phyloP scores from a whole-genome alignment of 2,797 vertebrate genomes.

The Psittacula echo region DNA sequence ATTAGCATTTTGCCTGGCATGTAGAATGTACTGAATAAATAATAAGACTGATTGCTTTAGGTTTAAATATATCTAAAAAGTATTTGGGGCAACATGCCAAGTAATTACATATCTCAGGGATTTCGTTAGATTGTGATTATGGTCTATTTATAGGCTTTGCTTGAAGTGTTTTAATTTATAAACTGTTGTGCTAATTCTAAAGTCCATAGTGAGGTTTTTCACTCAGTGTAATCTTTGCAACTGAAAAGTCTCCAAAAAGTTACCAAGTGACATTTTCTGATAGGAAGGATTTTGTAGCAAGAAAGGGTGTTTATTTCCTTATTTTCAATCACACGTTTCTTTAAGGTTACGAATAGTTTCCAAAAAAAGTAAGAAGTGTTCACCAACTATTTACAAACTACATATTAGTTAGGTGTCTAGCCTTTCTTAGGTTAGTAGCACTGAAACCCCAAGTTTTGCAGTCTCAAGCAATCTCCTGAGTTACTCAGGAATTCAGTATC shows the following conservation, averaged over 20 bases:
- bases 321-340: background rate
- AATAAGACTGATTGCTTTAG: background rate
- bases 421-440: fast-evolving
- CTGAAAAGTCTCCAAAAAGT: background rate
- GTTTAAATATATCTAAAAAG: conserved; percentile 1
- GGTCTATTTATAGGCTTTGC: background rate
- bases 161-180: background rate
- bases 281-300: background rate
- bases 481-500: background rate
- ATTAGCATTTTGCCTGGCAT: background rate
- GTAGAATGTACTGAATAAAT: background rate
- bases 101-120: background rate
- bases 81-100: background rate
- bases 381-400: background rate
- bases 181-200: background rate
- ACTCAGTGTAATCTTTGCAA: background rate
- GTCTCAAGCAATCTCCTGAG: background rate
- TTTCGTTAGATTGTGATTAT: background rate
- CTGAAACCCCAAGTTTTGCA: background rate
- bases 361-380: background rate
- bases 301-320: background rate
- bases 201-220: background rate
- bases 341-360: background rate
- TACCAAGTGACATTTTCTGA: background rate
- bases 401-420: background rate